Conservation (phyloP, 2,888 invertebrate genomes). For the Alloplasta piceator region DNA sequence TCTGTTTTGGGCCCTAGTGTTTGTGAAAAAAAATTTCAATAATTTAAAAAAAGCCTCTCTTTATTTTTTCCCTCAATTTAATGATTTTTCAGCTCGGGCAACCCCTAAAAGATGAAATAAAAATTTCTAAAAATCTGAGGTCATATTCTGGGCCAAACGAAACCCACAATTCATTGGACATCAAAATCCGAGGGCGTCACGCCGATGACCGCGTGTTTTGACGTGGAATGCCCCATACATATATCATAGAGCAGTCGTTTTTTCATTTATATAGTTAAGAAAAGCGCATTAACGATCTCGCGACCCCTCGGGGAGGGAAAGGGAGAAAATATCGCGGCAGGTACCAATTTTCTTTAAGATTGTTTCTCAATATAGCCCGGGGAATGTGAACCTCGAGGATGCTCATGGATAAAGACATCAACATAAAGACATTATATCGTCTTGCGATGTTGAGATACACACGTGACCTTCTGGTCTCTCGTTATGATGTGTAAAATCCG, state of each 20-base stretch:
- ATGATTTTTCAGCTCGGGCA: too few species aligned
- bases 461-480: conserved; percentile 16
- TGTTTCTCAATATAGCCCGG: conserved; percentile 56
- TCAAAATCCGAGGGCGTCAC: too few species aligned
- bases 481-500: conserved; percentile 9
- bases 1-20: too few species aligned
- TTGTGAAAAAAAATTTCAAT: too few species aligned
- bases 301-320: conserved; percentile 27
- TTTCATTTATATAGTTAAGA: conserved; percentile 22
- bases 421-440: conserved; percentile 45
- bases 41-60: too few species aligned
- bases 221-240: too few species aligned
- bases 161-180: too few species aligned
- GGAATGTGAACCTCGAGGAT: background rate
- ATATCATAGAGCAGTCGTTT: background rate
- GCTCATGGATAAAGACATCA: conserved; percentile 35
- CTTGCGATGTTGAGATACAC: conserved; percentile 11
- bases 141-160: too few species aligned
- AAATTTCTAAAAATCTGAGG: too few species aligned
- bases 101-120: too few species aligned
- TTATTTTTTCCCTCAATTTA: too few species aligned
- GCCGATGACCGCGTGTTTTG: too few species aligned
- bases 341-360: conserved; percentile 62
- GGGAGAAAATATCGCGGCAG: conserved; percentile 36
- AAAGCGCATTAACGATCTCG: conserved; percentile 56